Conservation (phyloP, 2,888 invertebrate species). For the Mycalesis mineus region DNA sequence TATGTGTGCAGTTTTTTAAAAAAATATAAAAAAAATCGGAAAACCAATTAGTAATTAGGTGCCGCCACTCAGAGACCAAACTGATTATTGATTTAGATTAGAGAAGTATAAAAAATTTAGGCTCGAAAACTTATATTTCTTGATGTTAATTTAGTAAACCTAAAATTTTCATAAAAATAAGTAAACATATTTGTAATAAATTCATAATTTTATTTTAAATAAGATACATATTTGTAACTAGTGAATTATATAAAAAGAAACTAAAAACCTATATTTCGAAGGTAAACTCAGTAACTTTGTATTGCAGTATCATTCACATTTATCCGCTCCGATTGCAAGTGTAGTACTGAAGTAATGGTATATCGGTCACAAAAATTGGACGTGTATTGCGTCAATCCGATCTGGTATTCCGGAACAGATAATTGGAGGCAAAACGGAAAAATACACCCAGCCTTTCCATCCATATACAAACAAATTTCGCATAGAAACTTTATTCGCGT, state of each 20-base stretch:
- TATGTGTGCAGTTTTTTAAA: too few species aligned
- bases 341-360: constrained; percentile 1
- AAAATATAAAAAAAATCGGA: too few species aligned
- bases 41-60: too few species aligned
- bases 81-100: too few species aligned
- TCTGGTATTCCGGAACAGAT: constrained; percentile 13
- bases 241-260: not conserved
- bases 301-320: not conserved
- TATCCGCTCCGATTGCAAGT: not conserved
- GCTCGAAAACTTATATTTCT: too few species aligned
- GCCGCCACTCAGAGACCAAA: too few species aligned
- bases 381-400: constrained; percentile 12
- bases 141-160: too few species aligned
- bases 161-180: too few species aligned
- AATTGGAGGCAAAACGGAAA: constrained; percentile 13
- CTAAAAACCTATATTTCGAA: not conserved
- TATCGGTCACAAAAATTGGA: constrained; percentile 17
- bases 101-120: too few species aligned
- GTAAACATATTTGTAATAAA: too few species aligned
- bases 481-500: constrained; percentile 27
- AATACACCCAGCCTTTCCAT: constrained; percentile 5
- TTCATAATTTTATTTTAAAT: too few species aligned
- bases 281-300: not conserved
- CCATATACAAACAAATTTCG: constrained; percentile 17
- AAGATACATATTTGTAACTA: too few species aligned